Evolutionary conservation across 1,140 invertebrate genomes (phyloP).

Genomic region (Drosophila sechellia): DNA sequence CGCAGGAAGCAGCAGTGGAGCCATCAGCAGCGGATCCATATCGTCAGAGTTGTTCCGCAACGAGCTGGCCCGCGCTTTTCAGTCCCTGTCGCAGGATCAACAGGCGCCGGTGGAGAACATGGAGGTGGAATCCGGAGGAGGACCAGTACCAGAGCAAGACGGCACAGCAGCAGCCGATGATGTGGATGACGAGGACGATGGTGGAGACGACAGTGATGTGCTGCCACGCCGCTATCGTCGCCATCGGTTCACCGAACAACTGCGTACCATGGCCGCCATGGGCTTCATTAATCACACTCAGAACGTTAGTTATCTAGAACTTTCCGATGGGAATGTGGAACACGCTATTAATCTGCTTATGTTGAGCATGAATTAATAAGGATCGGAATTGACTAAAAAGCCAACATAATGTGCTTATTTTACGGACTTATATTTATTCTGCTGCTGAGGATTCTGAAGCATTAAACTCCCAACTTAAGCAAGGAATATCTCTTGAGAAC

Average conservation of each 20-base stretch:
- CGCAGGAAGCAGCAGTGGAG: constrained; percentile 24
- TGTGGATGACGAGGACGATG: constrained; percentile 56
- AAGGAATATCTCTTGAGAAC: constrained; percentile 40
- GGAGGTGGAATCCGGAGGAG: constrained; percentile 51
- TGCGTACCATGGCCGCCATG: constrained; percentile 94
- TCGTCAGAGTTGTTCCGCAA: constrained; percentile 66
- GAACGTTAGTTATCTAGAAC: constrained; percentile 92
- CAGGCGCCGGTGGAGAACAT: constrained; percentile 50
- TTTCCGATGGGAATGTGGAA: constrained; percentile 94
- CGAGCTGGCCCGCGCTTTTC: constrained; percentile 68
- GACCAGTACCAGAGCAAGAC: constrained; percentile 5
- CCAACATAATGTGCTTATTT: constrained; percentile 6
- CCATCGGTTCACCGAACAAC: constrained; percentile 86
- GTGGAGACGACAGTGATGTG: constrained; percentile 69
- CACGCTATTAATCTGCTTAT: constrained; percentile 93
- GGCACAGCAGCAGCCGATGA: constrained; percentile 3
- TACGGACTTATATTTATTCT: constrained; percentile 62
- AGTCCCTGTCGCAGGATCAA: constrained; percentile 54
- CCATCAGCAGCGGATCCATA: constrained; percentile 43
- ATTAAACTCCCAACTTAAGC: constrained; percentile 47
- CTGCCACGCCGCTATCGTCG: constrained; percentile 67
- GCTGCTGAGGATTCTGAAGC: constrained; percentile 41
- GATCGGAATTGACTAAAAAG: not conserved
- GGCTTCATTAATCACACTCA: constrained; percentile 93
- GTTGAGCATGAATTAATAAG: constrained; percentile 53